These are phyloP conservation scores for Pollenia griseotomentosa DNA, from an alignment of 2,888 invertebrate genomes.

Conservation along the genomic window DNA sequence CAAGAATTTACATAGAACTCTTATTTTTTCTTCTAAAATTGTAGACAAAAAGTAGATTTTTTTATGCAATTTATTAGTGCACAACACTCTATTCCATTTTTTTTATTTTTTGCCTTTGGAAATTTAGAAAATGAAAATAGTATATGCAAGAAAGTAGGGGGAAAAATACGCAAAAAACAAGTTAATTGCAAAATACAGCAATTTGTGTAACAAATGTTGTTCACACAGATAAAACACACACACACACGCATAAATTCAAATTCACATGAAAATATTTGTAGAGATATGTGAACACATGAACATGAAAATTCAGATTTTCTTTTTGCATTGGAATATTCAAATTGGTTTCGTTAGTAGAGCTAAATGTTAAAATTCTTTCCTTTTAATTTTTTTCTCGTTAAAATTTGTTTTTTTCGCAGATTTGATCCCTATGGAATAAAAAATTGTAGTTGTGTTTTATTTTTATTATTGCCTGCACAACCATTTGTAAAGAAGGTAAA, in stretches of 20 bases:
- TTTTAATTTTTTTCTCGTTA: constrained; percentile 10
- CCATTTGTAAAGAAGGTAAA: too few relatives aligned
- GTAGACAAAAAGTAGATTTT: constrained; percentile 3
- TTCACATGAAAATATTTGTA: background rate
- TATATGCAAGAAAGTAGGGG: background rate
- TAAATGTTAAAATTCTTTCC: constrained; percentile 43
- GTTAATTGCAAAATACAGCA: constrained; percentile 71
- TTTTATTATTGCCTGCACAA: too few relatives aligned
- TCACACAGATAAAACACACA: constrained; percentile 20
- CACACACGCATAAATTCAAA: constrained; percentile 3
- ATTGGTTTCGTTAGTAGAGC: constrained; percentile 70
- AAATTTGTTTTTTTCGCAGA: constrained; percentile 8
- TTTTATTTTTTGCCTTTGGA: constrained; percentile 24
- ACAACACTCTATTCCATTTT: constrained; percentile 31
- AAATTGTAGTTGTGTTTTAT: constrained; percentile 7
- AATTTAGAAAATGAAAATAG: constrained; percentile 28
- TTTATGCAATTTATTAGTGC: constrained; percentile 45
- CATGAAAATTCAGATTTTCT: constrained; percentile 21
- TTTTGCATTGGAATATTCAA: constrained; percentile 49
- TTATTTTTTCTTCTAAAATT: constrained; percentile 26
- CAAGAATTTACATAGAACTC: constrained; percentile 27
- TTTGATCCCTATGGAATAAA: constrained; percentile 44
- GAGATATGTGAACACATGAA: constrained; percentile 8
- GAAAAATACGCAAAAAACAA: constrained; percentile 36
- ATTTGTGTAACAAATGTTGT: constrained; percentile 60